phyloP scores from a whole-genome alignment of 2,797 vertebrate genomes.

The Acipenser transmontanus region DNA sequence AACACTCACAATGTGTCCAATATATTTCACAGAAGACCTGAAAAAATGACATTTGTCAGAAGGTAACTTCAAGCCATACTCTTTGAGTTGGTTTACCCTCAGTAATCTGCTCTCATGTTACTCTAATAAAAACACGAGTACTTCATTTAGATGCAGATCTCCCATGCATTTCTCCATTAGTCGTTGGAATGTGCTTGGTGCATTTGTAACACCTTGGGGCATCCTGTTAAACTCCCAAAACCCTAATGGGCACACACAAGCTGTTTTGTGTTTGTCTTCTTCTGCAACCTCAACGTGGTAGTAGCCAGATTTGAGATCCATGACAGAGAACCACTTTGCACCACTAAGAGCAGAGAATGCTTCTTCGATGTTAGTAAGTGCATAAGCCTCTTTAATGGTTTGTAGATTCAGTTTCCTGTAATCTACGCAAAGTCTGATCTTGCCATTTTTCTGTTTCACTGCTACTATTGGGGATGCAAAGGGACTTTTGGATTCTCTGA shows the following conservation, averaged over 20 bases:
- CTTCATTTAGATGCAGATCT: neutral
- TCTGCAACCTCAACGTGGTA: slow-evolving; percentile 5
- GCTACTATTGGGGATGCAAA: neutral
- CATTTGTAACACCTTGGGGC: slow-evolving; percentile 1
- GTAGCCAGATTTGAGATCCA: neutral
- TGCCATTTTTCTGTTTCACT: slow-evolving; percentile 2
- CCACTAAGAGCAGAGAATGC: neutral
- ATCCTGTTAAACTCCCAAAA: slow-evolving; percentile 9
- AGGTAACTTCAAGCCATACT: too few relatives aligned
- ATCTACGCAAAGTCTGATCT: slow-evolving; percentile 5
- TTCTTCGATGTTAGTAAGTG: neutral
- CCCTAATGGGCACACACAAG: neutral
- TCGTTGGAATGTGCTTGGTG: slow-evolving; percentile 7
- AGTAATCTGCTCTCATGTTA: neutral
- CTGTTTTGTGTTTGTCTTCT: slow-evolving; percentile 2
- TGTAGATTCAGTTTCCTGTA: slow-evolving; percentile 6
- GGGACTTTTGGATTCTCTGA: neutral
- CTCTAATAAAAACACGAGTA: slow-evolving; percentile 2
- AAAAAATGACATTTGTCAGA: too few relatives aligned
- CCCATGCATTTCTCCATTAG: slow-evolving; percentile 12
- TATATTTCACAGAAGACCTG: too few relatives aligned
- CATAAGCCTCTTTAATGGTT: slow-evolving; percentile 7
- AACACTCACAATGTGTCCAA: too few relatives aligned
- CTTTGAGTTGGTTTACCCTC: too few relatives aligned
- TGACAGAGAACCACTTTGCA: neutral